phyloP scores from a whole-genome alignment of 2,888 invertebrate species.

The Carpatolechia fugitivella region DNA sequence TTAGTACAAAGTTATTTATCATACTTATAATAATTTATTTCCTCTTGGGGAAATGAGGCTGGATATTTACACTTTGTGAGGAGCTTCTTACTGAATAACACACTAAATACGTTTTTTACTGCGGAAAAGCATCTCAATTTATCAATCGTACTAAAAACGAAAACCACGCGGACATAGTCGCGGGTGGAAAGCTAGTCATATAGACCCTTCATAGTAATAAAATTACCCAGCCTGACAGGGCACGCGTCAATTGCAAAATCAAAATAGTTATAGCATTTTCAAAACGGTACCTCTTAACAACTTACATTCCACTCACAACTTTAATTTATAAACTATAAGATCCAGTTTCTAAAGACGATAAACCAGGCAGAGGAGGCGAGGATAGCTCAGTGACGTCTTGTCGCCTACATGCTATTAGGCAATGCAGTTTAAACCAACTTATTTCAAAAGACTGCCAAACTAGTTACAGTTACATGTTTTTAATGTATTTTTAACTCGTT shows the following conservation, averaged over 20 bases:
- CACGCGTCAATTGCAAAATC: slow-evolving; percentile 71
- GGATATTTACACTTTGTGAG: no score
- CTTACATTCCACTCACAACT: slow-evolving; percentile 26
- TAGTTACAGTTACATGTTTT: slow-evolving; percentile 18
- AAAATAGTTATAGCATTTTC: slow-evolving; percentile 44
- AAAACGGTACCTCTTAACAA: slow-evolving; percentile 40
- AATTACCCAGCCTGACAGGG: slow-evolving; percentile 36
- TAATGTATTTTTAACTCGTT: slow-evolving; percentile 27
- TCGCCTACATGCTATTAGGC: slow-evolving; percentile 67
- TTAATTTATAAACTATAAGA: slow-evolving; percentile 13
- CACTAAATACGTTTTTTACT: no score
- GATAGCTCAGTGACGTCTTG: slow-evolving; percentile 43
- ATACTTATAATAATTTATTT: no score
- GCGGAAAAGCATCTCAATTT: no score
- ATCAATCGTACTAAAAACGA: no score
- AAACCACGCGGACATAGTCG: no score
- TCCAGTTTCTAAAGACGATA: neutral
- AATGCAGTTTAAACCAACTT: slow-evolving; percentile 49
- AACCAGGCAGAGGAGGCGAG: slow-evolving; percentile 38
- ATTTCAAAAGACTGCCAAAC: slow-evolving; percentile 34
- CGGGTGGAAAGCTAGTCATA: no score
- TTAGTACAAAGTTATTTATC: no score
- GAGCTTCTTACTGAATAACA: no score
- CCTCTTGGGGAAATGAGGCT: no score
- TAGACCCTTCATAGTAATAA: no score